Evolutionary conservation across 1,140 invertebrate genomes (phyloP), one percentile per base, ranked within the genome.

Genomic region (Drosophila melanogaster): DNA sequence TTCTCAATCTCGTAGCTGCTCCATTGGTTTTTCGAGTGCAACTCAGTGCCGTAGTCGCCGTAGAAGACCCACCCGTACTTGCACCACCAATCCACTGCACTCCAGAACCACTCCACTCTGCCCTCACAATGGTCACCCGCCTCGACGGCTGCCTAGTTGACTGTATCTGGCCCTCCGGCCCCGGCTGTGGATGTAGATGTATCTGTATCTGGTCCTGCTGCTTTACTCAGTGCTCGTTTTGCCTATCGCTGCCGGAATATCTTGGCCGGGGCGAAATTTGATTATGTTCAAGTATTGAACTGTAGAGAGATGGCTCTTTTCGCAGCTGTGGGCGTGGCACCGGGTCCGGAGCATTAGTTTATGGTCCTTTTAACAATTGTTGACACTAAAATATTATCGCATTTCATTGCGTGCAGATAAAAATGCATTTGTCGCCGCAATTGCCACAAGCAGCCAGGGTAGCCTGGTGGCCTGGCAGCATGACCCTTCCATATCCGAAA

Each of bases 361-460:
- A 91, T 91, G 90, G 81, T 79, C 66, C 80, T 91, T 91, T 85
- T 91, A 91, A 91, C 90, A 91, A 91, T 91, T 91, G 89, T 91
- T 91, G 90, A 91, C 90, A 91, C 81, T 91, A 90, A 91, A 91
- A 91, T 91, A 91, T 91, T 91, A 91, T 91, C 81, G 85, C 81
- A 90, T 90, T 91, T 91, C 89, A 91, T 91, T 91, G 89, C 84
- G 75, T 90, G 51, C 78, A 89, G 75, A 89, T 90, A 91, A 89
- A 91, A 91, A 91, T 90, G 85, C 89, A 80, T 79, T 91, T 91
- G 81, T 91, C 81, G 78, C 86, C 81, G 71, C 86, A 90, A 90
- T 86, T 90, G 78, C 86, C 87, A 65, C 79, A 80, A 77, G 65
- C 62, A 83, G 79, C 49, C 61, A 15, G 22, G 19, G 41, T 15